Evolutionary conservation across 2,888 invertebrate genomes (phyloP), one percentile per base, ranked within the genome.

Genomic region (Myopa testacea): DNA sequence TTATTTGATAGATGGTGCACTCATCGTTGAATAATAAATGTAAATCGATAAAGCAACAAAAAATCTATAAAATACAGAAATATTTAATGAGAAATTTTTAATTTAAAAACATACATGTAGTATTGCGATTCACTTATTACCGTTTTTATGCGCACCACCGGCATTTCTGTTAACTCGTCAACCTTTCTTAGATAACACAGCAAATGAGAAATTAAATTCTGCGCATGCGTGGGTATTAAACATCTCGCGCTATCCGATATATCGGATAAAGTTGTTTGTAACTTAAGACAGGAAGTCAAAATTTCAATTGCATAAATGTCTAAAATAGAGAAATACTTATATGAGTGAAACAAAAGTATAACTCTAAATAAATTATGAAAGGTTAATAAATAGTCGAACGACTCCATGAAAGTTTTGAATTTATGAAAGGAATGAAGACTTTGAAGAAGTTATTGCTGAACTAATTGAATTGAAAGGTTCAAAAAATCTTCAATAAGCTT

Each of bases 261-360:
- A 65, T 65, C 50, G 3, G 10, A 34, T 34, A 73, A 55, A 60
- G 19, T 62, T 0, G 69, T 4, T 52, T 80, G 8, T 67, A 80
- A 78, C 14, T 69, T 62, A 12, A 80, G 34, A 34, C 78, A 67
- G 0, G 79, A 76, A 16, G 77, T 68, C 16, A 74, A n/a, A 40
- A 81, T 77, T 78, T 81, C 81, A 16, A 81, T 78, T 40, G 78
- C 81, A 78, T 81, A 82, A 37, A 81, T 45, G 78, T 82, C 81
- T 67, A 78, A 34, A 55, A 38, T 4, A 70, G 10, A 5, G 16
- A 70, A 62, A 45, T 60, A 58, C 12, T 6, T 62, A 45, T 26
- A 1, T 26, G 26, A 26, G 26, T 26, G 34, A 14, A 58, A 55
- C 14, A 58, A 16, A 58, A 55, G 34, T 52, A 19, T 58, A 71